Percentiles rank a stretch among this genome's conserved stretches.
phyloP scores from a whole-genome alignment of 1,140 invertebrate species.

The Philopotamus ludificatus region DNA sequence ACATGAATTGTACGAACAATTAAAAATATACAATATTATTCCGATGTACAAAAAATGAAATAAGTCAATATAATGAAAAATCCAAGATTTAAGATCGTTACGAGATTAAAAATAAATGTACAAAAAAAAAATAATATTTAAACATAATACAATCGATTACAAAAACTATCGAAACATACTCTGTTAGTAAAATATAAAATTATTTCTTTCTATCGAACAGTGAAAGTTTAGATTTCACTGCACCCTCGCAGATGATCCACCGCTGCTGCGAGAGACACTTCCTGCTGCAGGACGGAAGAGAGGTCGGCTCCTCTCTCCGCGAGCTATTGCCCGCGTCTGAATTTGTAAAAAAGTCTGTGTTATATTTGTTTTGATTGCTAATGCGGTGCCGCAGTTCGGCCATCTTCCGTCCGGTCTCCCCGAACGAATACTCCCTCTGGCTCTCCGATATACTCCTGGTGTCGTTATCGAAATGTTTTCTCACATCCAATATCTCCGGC shows the following conservation, averaged over 20 bases:
- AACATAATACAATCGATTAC: not conserved
- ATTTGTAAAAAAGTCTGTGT: conserved; percentile 29
- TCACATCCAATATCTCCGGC: conserved; percentile 34
- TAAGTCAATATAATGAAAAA: not conserved
- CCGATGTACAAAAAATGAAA: not conserved
- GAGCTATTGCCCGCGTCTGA: conserved; percentile 29
- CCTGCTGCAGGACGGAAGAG: conserved; percentile 40
- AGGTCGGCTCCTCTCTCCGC: conserved; percentile 13
- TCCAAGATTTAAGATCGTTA: not conserved
- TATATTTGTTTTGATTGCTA: conserved; percentile 43
- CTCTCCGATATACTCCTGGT: conserved; percentile 33
- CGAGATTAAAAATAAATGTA: not conserved
- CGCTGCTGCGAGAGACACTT: conserved; percentile 56
- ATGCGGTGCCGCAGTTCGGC: conserved; percentile 47
- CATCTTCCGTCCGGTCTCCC: conserved; percentile 37
- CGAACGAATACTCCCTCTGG: conserved; percentile 42
- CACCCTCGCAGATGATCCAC: conserved; percentile 74
- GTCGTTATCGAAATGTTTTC: conserved; percentile 41
- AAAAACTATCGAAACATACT: not conserved
- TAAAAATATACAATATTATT: not conserved
- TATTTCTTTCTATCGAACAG: conserved; percentile 78
- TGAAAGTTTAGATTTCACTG: conserved; percentile 77
- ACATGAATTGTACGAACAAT: too few relatives aligned
- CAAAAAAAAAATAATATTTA: conserved; percentile 1
- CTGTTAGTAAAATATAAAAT: not conserved